Conservation (phyloP, 2,113 vertebrate species). For the Microtus pennsylvanicus region DNA sequence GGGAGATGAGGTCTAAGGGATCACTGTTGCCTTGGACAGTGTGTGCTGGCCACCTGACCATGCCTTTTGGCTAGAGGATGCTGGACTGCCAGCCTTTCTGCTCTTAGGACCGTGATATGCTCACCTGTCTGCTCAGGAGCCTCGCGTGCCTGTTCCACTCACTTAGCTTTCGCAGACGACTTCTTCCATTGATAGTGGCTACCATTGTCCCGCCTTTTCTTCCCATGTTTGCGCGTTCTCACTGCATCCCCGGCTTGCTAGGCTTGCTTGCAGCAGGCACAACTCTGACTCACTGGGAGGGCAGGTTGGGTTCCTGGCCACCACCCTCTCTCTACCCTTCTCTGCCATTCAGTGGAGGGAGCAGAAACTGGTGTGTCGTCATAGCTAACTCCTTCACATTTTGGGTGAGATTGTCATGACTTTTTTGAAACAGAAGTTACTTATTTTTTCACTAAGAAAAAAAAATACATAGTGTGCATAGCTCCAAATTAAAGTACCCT, state of each 20-base stretch:
- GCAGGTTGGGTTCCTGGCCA: accelerated
- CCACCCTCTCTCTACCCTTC: neutral
- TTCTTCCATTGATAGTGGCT: neutral
- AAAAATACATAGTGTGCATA: neutral
- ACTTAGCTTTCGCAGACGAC: neutral
- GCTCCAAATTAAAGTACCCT: neutral
- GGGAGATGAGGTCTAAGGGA: neutral
- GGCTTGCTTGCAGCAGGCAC: accelerated
- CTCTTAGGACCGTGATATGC: accelerated
- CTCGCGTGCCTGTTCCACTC: neutral
- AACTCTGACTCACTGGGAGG: accelerated
- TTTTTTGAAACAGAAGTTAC: neutral
- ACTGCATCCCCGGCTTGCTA: neutral
- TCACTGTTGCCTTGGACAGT: too few species aligned
- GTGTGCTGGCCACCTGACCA: too few species aligned
- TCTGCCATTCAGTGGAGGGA: neutral
- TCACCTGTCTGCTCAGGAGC: neutral
- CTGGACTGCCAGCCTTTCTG: neutral
- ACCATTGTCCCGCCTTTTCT: neutral
- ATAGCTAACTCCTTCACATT: neutral
- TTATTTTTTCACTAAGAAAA: neutral
- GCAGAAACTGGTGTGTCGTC: neutral
- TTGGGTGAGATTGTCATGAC: neutral
- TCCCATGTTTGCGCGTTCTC: neutral
- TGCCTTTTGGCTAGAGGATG: neutral